A percentile compares a stretch with the other conserved stretches of the same genome.
These are phyloP conservation scores for Chionomys nivalis DNA, from an alignment of 2,113 vertebrate genomes.

Conservation along the genomic window DNA sequence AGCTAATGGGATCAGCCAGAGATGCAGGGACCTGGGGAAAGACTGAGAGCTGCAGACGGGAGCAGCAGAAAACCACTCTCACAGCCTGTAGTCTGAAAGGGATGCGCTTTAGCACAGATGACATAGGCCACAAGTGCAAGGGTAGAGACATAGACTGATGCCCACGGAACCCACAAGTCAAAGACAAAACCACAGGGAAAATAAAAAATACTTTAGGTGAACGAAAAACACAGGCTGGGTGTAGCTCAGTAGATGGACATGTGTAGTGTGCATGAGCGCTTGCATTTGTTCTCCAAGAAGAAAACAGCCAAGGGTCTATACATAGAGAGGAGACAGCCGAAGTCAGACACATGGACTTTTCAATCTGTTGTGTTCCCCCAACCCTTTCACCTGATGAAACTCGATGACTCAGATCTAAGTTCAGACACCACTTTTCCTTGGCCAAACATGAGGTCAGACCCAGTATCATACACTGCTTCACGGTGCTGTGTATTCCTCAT, in stretches of 20 bases:
- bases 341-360: not conserved
- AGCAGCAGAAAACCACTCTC: not conserved
- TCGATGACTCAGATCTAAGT: constrained; percentile 13
- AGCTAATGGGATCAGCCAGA: not conserved
- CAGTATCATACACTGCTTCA: not conserved
- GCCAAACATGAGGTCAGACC: not conserved
- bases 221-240: not conserved
- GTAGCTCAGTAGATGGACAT: not conserved
- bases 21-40: not conserved
- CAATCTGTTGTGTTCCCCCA: not conserved
- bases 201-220: constrained; percentile 19
- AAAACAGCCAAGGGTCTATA: constrained; percentile 4
- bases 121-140: not conserved
- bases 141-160: not conserved
- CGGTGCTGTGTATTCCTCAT: not conserved
- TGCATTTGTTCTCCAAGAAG: not conserved
- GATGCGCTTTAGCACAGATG: not conserved
- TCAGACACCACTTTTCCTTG: not conserved
- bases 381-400: not conserved
- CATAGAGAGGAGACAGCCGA: not conserved
- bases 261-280: not conserved
- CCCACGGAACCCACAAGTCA: constrained; percentile 1
- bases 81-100: not conserved
- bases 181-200: constrained; percentile 37
- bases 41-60: not conserved